Base-by-base conservation (phyloP, 2,113 vertebrate genomes). In the Urocolius indicus region DNA sequence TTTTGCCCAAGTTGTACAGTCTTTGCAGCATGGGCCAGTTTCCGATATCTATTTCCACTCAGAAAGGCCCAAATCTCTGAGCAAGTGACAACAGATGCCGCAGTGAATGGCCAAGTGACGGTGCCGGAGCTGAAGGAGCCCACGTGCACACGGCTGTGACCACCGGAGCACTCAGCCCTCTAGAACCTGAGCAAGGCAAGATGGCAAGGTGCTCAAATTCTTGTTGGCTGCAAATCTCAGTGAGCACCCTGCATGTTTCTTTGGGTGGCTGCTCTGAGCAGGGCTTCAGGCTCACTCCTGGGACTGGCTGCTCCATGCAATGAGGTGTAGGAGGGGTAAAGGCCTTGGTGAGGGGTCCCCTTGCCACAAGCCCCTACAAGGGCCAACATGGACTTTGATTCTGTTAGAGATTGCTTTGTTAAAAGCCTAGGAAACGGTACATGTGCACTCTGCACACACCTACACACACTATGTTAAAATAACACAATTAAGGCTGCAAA, bases 401-500 rank as follows among this genome's bases (percentile, higher is more conserved):
- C 92, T 49, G 54, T 36, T 46, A 1, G 77, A 94, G 94, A 90
- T 87, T 9, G 49, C 94, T 93, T 90, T 92, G 96, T 94, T 91
- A 61, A 92, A 65, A 97, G 96, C 95, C 96, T 93, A 83, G 95
- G 96, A 96, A 94, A 90, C 79, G 55, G 90, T 73, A 74, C 95
- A 95, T 94, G 92, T 94, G 96, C 95, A 87, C 92, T 91, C 84
- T 74, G 96, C 86, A 74, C 95, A 95, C 95, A 94, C 96, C 96
- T 95, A 96, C 96, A 96, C 96, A 93, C 71, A 6, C 94, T 57
- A 32, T 90, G 92, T 93, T 92, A 94, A 95, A 96, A 96, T 95
- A 95, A 94, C 94, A 94, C 92, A 92, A 93, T 96, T 93, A 91
- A 93, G 94, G 90, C 96, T 95, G 96, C 95, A 95, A 93, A 80